Conservation (phyloP, 2,113 vertebrate genomes). For the Lamprotornis superbus region DNA sequence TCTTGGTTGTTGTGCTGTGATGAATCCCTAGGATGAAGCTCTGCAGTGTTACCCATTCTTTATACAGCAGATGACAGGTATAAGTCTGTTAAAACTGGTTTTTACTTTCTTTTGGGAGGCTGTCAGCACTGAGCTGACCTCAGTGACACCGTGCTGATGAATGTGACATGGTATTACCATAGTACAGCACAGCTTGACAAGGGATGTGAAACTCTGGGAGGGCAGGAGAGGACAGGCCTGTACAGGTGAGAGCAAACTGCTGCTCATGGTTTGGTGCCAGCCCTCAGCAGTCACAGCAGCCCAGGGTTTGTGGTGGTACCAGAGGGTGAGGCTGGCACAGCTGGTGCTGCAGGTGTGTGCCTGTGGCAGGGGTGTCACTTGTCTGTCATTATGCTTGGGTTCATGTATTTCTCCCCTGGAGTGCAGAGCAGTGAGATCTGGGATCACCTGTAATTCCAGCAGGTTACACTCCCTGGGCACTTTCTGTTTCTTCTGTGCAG, state of each 20-base stretch:
- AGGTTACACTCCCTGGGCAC: background rate
- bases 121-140: background rate
- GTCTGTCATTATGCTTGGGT: background rate
- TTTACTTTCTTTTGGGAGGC: background rate
- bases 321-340: background rate
- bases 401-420: background rate
- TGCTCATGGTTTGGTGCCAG: background rate
- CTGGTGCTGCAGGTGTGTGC: background rate
- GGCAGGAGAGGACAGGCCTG: background rate
- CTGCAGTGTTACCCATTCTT: background rate
- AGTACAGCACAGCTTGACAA: accelerated
- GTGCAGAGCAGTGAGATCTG: background rate
- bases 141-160: background rate
- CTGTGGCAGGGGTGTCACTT: background rate
- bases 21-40: background rate
- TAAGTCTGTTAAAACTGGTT: background rate
- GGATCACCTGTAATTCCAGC: background rate
- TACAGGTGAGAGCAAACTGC: background rate
- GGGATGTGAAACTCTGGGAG: background rate
- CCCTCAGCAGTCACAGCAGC: background rate
- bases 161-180: background rate
- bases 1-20: background rate
- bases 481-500: background rate
- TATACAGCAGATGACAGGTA: background rate
- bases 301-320: background rate